phyloP scores from a whole-genome alignment of 2,113 vertebrate genomes.

The Lynx canadensis region DNA sequence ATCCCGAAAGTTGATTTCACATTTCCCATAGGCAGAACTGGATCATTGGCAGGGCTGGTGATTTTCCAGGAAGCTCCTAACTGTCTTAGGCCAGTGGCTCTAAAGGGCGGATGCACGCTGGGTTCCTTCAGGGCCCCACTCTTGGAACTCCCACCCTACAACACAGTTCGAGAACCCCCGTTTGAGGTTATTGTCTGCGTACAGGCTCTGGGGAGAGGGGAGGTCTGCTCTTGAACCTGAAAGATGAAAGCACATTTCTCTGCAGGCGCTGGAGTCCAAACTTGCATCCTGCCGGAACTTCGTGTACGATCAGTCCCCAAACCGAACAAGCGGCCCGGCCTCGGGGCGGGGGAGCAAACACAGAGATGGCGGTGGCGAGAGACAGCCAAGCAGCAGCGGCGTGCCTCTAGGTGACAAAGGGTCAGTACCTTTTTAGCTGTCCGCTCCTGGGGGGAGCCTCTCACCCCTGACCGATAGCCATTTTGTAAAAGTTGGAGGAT shows the following conservation, averaged over 20 bases:
- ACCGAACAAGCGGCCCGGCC: constrained; percentile 79
- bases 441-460: background rate
- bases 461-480: rapidly evolving
- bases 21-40: background rate
- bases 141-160: background rate
- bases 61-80: background rate
- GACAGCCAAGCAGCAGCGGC: constrained; percentile 81
- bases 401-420: constrained; percentile 90
- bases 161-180: background rate
- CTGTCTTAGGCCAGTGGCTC: background rate
- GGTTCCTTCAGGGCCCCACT: background rate
- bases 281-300: constrained; percentile 97
- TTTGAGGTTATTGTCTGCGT: background rate
- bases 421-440: constrained; percentile 83
- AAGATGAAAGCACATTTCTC: background rate
- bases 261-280: constrained; percentile 96
- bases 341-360: constrained; percentile 80
- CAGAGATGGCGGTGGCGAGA: constrained; percentile 88
- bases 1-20: background rate
- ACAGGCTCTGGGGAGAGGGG: background rate
- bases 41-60: background rate
- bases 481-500: background rate
- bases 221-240: background rate
- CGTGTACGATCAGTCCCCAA: constrained; percentile 91
- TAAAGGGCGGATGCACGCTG: background rate